Conservation (phyloP, 2,888 invertebrate genomes). For the Capitulum mitella region DNA sequence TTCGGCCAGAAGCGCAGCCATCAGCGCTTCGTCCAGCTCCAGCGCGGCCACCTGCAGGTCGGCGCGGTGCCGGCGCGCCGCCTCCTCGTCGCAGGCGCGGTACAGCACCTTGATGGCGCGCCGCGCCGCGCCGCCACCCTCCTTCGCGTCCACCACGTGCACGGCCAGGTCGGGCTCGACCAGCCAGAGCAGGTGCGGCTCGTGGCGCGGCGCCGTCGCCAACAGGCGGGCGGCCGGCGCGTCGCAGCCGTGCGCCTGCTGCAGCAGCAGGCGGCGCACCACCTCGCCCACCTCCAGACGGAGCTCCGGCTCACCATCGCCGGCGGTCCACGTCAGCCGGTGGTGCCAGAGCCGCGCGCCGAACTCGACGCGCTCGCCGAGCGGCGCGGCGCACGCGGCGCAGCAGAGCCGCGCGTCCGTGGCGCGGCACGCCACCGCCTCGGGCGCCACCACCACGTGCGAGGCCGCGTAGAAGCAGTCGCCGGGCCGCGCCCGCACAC, state of each 20-base stretch:
- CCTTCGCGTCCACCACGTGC: background rate
- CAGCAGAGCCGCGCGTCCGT: background rate
- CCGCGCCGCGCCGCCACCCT: background rate
- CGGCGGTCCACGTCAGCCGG: background rate
- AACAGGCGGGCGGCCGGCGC: background rate
- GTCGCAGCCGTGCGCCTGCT: background rate
- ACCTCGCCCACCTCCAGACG: background rate
- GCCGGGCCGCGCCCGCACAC: background rate
- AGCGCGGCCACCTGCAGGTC: background rate
- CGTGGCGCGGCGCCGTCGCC: background rate
- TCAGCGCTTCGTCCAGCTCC: conserved; percentile 8
- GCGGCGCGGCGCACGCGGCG: conserved; percentile 6
- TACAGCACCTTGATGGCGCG: background rate
- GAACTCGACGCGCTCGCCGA: background rate
- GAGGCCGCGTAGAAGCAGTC: conserved; percentile 6
- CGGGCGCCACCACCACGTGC: background rate
- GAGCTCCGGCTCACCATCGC: background rate
- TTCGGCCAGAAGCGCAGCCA: background rate
- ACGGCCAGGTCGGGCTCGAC: background rate
- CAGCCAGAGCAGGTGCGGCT: background rate
- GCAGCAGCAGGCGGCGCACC: background rate
- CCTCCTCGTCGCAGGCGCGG: background rate
- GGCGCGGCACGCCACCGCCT: background rate
- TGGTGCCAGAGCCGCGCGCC: conserved; percentile 8
- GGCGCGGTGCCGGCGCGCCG: background rate